Evolutionary conservation across 2,113 vertebrate species (phyloP), one percentile per base, ranked within the genome.

Genomic region (Myiagra hebetior): DNA sequence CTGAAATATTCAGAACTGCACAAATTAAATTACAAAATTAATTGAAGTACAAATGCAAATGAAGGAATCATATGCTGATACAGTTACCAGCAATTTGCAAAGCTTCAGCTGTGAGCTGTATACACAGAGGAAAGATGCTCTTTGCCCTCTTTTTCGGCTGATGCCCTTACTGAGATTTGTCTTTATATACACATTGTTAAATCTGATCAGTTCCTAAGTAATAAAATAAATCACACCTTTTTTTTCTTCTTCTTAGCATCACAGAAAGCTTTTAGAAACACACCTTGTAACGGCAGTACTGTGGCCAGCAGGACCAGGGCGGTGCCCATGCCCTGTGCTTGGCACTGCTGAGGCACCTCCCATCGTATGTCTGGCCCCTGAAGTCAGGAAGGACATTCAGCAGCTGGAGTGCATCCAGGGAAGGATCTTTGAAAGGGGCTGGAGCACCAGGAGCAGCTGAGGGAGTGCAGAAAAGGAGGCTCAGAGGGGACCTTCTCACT

Each of bases 21-120:
- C 35, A 85, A 85, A 97, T 96, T 91, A 91, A 87, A 93, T 93
- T 85, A 81, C 33, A 75, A 78, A 94, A 89, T 91, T 89, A 92
- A 96, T 47, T 92, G 76, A 91, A 85, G 50, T 49, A 89, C 62
- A 81, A 74, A 95, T 60, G 84, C 69, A 95, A 93, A 95, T 78
- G 72, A 78, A 91, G 52, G 75, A 85, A 65, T 55, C 2, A 1
- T 82, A 60, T 72, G 57, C 77, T 64, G 65, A 81, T 67, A 74
- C 42, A 92, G 69, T 74, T 78, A 78, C 41, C 87, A 92, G 74
- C n/a, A 88, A 91, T 95, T 96, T 82, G 52, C 39, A 89, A 75
- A 91, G 72, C 75, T 81, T 95, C 60, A 84, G 55, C 60, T 78
- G 41, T 31, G 60, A 92, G 69, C 69, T 78, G 23, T 24, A 60